Base-by-base conservation (phyloP, 2,113 vertebrate species). In the Aldabrachelys gigantea region DNA sequence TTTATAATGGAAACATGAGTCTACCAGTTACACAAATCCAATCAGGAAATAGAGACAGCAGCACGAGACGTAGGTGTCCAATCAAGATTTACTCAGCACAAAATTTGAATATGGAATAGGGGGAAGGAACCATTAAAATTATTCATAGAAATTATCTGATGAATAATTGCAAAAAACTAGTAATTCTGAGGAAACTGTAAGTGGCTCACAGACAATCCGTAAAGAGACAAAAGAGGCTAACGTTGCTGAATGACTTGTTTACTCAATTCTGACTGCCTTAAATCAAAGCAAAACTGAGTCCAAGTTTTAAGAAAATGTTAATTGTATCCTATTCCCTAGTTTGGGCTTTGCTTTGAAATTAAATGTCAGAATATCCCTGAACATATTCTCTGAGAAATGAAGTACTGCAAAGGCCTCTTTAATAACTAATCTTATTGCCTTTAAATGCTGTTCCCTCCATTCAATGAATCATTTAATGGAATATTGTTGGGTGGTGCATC, bases 111-210 rank as follows among this genome's bases (percentile, higher is more conserved):
- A 96, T 93, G 94, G 89, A 93, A 24, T 19, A 0, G 4, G 14
- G 83, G 89, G n/a, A 47, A 88, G 57, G 65, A 27, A 93, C 81
- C 53, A 27, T 47, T 62, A 79, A 95, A 89, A 95, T 92, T 95
- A 88, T 92, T 95, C 95, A 94, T 83, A 65, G 96, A 95, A 89
- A 72, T 92, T 92, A 85, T 93, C 90, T 93, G 94, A 94, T 88
- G 52, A 85, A 82, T 79, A 88, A 86, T 90, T 81, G 7, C 41
- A 83, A 85, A 76, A 57, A 85, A 87, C 1, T 88, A 85, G 54
- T 31, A 47, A 25, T 6, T 10, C 10, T 62, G 65, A 89, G 84
- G 75, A 52, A 90, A 19, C 22, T 10, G 56, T 85, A 22, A 88
- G 62, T 83, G 56, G 78, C 6, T 92, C 87, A n/a, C 85, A 10